phyloP scores from a whole-genome alignment of 2,113 vertebrate genomes.

The Calonectris borealis region DNA sequence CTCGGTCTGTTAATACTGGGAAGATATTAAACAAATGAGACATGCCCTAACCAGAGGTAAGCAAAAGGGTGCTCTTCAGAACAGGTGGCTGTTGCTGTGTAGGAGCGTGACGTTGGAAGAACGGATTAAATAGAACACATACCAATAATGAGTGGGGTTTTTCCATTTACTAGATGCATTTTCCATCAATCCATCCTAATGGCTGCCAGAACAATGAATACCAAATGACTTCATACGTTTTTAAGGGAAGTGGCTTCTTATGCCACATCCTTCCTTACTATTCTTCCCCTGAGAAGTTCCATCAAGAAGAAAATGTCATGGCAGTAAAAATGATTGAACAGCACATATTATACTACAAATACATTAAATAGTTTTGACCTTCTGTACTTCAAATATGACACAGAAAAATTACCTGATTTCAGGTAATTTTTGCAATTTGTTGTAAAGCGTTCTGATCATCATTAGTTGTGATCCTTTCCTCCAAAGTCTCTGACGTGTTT shows the following conservation, averaged over 20 bases:
- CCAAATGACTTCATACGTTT: not conserved
- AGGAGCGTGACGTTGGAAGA: not conserved
- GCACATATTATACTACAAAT: not conserved
- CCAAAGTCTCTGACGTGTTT: not conserved
- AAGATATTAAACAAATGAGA: not conserved
- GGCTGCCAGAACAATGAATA: not conserved
- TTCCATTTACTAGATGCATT: not conserved
- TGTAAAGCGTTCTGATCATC: not conserved
- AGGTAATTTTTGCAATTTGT: not conserved
- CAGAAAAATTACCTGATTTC: not conserved
- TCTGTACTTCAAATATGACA: not conserved
- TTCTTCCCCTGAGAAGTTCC: not conserved
- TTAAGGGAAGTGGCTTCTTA: not conserved
- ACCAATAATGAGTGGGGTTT: not conserved
- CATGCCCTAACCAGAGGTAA: not conserved
- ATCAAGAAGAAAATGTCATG: not conserved
- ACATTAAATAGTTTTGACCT: not conserved
- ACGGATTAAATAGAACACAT: not conserved
- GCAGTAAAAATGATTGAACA: not conserved
- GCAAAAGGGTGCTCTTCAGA: not conserved
- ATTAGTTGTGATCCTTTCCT: not conserved
- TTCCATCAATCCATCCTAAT: not conserved
- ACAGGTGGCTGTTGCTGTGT: not conserved
- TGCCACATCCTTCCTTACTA: not conserved
- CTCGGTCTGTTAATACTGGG: not conserved